Conservation (phyloP, 37 sponge, comb jelly and placozoan species). For the Aphrocallistes beatrix region DNA sequence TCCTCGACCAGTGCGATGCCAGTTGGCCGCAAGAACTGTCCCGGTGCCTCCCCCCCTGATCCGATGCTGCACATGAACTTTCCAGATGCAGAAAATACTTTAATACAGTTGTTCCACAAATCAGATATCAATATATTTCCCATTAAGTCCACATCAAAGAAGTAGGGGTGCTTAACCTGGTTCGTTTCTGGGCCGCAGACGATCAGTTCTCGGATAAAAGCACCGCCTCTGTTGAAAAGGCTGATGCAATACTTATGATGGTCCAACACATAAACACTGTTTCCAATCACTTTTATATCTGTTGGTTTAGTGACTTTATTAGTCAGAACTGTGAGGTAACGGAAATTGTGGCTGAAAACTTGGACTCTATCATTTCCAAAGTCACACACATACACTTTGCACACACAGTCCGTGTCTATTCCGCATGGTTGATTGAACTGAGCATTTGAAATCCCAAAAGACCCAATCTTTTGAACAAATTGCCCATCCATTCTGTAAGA, state of each 20-base stretch:
- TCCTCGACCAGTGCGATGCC: neutral
- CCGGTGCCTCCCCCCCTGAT: neutral
- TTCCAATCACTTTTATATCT: neutral
- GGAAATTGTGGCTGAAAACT: neutral
- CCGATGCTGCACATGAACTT: neutral
- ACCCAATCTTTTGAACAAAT: neutral
- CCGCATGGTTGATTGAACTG: neutral
- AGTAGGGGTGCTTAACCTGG: constrained; percentile 5
- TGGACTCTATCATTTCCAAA: constrained; percentile 8
- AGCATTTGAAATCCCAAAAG: neutral
- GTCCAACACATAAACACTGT: neutral
- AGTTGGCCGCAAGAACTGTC: neutral
- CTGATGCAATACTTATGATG: neutral
- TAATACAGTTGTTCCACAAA: neutral
- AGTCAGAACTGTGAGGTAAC: neutral
- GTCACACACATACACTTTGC: neutral
- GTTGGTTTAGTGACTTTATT: constrained; percentile 12
- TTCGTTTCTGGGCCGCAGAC: neutral
- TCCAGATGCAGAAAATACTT: neutral
- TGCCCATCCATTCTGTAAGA: neutral
- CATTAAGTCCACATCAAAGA: neutral
- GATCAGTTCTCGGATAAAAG: neutral
- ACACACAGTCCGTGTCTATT: neutral
- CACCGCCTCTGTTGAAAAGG: neutral
- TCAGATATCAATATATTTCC: neutral